These are phyloP conservation scores for Anarrhichthys ocellatus DNA, from an alignment of 2,113 vertebrate genomes.

Conservation along the genomic window DNA sequence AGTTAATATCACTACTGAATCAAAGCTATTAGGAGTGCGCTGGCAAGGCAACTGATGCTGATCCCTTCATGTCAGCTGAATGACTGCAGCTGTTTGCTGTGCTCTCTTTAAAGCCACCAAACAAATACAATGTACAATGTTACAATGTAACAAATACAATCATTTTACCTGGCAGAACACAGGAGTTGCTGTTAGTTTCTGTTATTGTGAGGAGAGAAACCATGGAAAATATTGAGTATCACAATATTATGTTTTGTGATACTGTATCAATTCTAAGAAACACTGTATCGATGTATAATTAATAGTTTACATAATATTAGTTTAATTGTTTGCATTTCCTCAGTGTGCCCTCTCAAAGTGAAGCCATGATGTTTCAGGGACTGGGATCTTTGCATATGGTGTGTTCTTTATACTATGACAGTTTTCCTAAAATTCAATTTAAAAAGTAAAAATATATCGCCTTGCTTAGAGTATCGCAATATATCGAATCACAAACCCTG, in stretches of 20 bases:
- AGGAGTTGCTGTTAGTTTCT: no score
- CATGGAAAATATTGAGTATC: no score
- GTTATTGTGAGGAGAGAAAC: no score
- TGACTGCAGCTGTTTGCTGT: neutral
- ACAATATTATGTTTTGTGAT: no score
- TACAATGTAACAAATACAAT: neutral
- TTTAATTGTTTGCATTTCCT: neutral
- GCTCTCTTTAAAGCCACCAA: neutral
- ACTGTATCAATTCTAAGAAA: no score
- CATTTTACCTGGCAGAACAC: no score
- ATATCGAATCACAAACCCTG: neutral
- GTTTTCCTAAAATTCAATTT: no score
- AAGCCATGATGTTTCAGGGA: neutral
- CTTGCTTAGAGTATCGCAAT: neutral
- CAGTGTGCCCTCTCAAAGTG: neutral
- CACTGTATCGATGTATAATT: neutral
- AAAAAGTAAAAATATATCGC: neutral
- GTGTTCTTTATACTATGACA: no score
- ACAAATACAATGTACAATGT: no score
- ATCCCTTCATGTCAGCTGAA: neutral
- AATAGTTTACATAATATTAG: neutral
- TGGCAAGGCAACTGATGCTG: neutral
- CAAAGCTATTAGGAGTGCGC: neutral
- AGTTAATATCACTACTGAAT: constrained; percentile 39
- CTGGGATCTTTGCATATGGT: no score